These are phyloP conservation scores for Nasonia giraulti DNA, from an alignment of 1,140 invertebrate species.

Conservation along the genomic window DNA sequence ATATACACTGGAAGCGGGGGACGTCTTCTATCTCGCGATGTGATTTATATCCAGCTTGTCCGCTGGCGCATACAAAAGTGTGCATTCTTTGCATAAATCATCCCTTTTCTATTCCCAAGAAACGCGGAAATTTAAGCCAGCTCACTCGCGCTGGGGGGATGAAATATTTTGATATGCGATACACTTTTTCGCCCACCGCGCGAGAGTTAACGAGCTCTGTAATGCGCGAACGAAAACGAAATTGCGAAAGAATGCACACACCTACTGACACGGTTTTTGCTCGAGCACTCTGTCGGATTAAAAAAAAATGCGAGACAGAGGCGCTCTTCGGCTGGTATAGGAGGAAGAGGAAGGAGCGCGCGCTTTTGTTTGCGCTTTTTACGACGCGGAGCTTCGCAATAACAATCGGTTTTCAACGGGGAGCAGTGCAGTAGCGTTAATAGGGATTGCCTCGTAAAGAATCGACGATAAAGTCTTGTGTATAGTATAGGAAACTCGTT, in stretches of 20 bases:
- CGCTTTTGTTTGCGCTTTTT: neutral
- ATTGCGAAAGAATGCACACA: constrained; percentile 10
- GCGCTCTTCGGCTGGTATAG: neutral
- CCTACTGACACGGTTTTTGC: constrained; percentile 29
- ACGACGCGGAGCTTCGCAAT: neutral
- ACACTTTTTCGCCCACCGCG: neutral
- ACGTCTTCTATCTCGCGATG: neutral
- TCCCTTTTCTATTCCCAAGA: neutral
- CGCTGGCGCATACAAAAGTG: neutral
- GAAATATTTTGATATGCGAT: neutral
- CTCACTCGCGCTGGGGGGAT: neutral
- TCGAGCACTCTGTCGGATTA: constrained; percentile 16
- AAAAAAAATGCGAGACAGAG: constrained; percentile 1
- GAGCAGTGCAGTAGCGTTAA: neutral
- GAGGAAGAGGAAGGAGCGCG: neutral
- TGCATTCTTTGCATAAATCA: neutral
- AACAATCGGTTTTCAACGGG: neutral
- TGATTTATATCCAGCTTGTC: neutral
- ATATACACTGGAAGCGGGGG: no score
- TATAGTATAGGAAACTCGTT: no score
- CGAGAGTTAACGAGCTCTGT: neutral
- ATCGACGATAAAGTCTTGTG: neutral
- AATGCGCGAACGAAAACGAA: neutral
- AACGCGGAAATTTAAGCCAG: neutral
- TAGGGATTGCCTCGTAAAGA: neutral